phyloP scores from a whole-genome alignment of 2,797 vertebrate species.

The Enteromius afrohamiltoni region DNA sequence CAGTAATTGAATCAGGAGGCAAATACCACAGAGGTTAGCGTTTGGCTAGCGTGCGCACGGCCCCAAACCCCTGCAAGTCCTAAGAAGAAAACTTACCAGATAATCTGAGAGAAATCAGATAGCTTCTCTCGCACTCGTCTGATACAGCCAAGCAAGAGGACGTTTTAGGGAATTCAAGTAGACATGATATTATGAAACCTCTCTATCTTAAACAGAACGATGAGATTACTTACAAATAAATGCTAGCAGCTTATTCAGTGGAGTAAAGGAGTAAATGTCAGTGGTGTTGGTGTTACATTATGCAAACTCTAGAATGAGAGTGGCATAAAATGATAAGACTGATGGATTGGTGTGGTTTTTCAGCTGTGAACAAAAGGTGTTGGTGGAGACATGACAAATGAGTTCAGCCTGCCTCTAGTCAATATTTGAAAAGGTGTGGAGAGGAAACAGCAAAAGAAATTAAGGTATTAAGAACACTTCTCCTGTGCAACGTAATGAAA shows the following conservation, averaged over 20 bases:
- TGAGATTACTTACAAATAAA: slow-evolving; percentile 35
- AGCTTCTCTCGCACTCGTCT: slow-evolving; percentile 5
- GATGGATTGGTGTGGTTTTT: slow-evolving; percentile 33
- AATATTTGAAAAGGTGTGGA: slow-evolving; percentile 44
- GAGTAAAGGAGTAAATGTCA: slow-evolving; percentile 36
- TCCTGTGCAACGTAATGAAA: background rate
- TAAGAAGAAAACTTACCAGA: slow-evolving; percentile 15
- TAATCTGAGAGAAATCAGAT: slow-evolving; percentile 45
- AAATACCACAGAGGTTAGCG: slow-evolving; percentile 51
- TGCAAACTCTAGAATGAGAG: slow-evolving; percentile 20
- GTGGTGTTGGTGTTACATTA: slow-evolving; percentile 17
- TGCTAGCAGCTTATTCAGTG: slow-evolving; percentile 1
- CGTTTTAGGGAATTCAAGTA: slow-evolving; percentile 49
- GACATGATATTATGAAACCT: slow-evolving; percentile 43
- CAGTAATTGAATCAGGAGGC: slow-evolving; percentile 48
- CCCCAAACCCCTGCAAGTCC: slow-evolving; percentile 24
- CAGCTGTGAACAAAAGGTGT: slow-evolving; percentile 13
- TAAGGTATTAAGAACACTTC: slow-evolving; percentile 19
- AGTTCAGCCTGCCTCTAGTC: slow-evolving; percentile 21
- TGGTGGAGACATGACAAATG: slow-evolving; percentile 33
- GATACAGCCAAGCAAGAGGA: slow-evolving; percentile 7
- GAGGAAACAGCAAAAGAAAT: slow-evolving; percentile 25
- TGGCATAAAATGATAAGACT: slow-evolving; percentile 39
- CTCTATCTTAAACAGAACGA: slow-evolving; percentile 32
- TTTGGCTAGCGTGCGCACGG: slow-evolving; percentile 2